These are phyloP conservation scores for Spatulosminthurus flaviceps DNA, from an alignment of 2,888 invertebrate genomes.

Conservation along the genomic window DNA sequence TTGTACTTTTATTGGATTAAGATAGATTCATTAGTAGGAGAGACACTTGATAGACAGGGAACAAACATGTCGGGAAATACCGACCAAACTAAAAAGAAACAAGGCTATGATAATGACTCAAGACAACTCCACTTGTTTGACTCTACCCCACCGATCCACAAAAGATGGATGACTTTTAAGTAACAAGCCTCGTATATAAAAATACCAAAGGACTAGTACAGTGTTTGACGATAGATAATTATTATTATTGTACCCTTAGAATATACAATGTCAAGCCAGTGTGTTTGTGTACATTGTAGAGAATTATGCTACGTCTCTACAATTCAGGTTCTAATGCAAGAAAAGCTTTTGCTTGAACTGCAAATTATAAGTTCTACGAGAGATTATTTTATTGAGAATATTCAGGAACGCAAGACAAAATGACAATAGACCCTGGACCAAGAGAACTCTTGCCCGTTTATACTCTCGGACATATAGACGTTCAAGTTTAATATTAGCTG, in stretches of 20 bases:
- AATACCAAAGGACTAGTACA: background rate
- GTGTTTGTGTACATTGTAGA: background rate
- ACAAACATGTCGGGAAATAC: slow-evolving; percentile 45
- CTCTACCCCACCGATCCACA: background rate
- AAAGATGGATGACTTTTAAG: slow-evolving; percentile 36
- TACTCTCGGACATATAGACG: too few species aligned
- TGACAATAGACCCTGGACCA: too few species aligned
- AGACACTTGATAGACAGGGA: slow-evolving; percentile 48
- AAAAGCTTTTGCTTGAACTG: too few species aligned
- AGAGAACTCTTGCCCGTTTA: too few species aligned
- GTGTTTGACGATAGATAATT: slow-evolving; percentile 33
- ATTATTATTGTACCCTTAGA: background rate
- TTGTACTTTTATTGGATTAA: slow-evolving; percentile 40
- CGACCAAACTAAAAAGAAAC: slow-evolving; percentile 33
- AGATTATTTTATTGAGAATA: too few species aligned
- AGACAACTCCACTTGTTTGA: slow-evolving; percentile 22
- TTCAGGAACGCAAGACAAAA: too few species aligned
- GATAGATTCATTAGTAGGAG: slow-evolving; percentile 52
- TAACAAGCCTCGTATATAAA: background rate
- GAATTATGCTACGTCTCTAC: too few species aligned
- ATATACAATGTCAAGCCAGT: background rate
- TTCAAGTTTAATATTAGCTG: too few species aligned
- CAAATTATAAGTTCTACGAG: too few species aligned
- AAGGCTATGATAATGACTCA: slow-evolving; percentile 43
- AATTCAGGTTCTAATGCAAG: too few species aligned